Conservation (phyloP, 2,113 vertebrate genomes). For the Megatriorchis doriae region DNA sequence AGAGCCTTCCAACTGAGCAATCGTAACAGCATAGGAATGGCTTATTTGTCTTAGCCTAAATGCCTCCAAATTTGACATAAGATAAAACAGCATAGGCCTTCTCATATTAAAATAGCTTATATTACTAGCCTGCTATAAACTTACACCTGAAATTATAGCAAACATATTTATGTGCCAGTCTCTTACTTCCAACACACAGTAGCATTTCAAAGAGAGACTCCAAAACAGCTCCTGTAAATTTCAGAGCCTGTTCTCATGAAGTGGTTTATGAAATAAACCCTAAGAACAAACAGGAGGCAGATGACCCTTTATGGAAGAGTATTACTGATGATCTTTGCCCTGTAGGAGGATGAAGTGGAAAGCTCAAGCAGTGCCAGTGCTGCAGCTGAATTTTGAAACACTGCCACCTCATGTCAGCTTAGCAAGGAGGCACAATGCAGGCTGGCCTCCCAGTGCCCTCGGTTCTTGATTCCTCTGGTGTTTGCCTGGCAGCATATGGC, state of each 20-base stretch:
- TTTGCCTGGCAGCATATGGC: background rate
- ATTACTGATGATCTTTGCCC: background rate
- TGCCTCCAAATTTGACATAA: background rate
- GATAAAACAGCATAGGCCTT: background rate
- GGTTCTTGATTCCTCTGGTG: background rate
- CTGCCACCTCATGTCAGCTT: background rate
- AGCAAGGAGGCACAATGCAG: background rate
- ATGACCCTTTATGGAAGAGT: background rate
- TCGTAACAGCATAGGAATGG: accelerated
- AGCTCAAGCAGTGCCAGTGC: background rate
- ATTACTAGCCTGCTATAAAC: background rate
- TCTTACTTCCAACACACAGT: background rate
- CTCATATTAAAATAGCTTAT: background rate
- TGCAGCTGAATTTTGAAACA: constrained; percentile 3
- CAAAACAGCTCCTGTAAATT: background rate
- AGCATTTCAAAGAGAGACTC: background rate
- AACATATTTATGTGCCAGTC: background rate
- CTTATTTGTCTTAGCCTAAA: background rate
- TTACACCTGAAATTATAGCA: background rate
- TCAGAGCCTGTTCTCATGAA: background rate
- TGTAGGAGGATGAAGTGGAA: background rate
- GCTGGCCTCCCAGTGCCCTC: background rate
- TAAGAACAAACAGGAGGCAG: background rate
- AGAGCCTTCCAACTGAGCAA: background rate
- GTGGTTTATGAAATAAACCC: background rate